phyloP scores from a whole-genome alignment of 2,888 invertebrate species.

The Latrodectus elegans region DNA sequence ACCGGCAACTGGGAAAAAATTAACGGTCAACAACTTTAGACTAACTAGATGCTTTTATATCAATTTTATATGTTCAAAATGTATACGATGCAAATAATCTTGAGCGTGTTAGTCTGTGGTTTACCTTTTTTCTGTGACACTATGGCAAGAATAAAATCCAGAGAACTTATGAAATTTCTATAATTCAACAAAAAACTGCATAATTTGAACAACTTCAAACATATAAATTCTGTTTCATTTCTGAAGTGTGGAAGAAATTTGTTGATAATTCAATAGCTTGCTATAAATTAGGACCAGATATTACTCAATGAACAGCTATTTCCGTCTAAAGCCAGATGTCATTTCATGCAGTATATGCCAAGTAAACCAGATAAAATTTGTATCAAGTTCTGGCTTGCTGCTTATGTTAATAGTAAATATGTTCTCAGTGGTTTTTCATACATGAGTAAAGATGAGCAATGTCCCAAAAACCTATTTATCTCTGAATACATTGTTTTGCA shows the following conservation, averaged over 20 bases:
- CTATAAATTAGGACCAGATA: neutral
- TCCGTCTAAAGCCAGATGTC: too few relatives aligned
- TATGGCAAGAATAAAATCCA: neutral
- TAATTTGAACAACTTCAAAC: neutral
- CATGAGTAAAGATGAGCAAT: slow-evolving; percentile 7
- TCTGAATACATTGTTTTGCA: slow-evolving; percentile 16
- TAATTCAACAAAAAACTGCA: neutral
- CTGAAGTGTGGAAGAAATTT: too few relatives aligned
- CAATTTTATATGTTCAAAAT: neutral
- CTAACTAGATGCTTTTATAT: too few relatives aligned
- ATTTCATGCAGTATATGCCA: too few relatives aligned
- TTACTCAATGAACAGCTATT: neutral
- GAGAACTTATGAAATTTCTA: too few relatives aligned
- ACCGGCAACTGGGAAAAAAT: neutral
- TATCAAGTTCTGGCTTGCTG: slow-evolving; percentile 25
- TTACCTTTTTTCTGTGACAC: neutral
- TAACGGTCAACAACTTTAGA: neutral
- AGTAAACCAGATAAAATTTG: neutral
- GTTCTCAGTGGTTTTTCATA: slow-evolving; percentile 26
- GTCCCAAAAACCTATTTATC: neutral
- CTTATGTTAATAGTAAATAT: slow-evolving; percentile 4
- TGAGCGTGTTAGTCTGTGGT: neutral
- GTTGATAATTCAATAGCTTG: neutral
- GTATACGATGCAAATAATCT: neutral
- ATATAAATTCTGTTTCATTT: neutral